Evolutionary conservation across 1,140 invertebrate species (phyloP), one percentile per base, ranked within the genome.

Genomic region (Drosophila kikkawai): DNA sequence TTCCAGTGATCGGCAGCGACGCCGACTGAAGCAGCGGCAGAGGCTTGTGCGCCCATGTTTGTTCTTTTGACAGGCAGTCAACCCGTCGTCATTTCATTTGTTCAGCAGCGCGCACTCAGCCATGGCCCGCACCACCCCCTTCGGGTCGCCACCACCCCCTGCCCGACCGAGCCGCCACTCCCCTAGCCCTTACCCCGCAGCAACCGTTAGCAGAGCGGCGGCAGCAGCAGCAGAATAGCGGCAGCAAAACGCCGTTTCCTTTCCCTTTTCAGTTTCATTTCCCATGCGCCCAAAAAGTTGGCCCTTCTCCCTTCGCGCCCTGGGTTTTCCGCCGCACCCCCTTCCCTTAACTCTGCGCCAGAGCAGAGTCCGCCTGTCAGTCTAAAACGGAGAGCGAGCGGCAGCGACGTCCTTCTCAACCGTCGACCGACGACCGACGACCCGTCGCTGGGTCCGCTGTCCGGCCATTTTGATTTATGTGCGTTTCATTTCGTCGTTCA

Each of bases 381-480:
- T 88, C 88, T 77, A 82, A 79, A 57, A 88, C 71, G 55, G 79
- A 61, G 56, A 58, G 60, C 39, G 66, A 45, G 66, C 53, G 73
- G 37, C 50, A 29, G 60, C 37, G 57, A n/a, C 61, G 47, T 63
- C 53, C 60, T 44, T 75, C 47, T 65, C 44, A 53, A 42, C 58
- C 65, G 59, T 55, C 42, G 57, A 59, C 63, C 83, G 84, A 77
- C 83, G 77, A 59, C 63, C 84, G 83, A 80, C 84, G 79, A 75
- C 68, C 45, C 78, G 50, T 78, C 70, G 70, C 70, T 73, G 67
- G 75, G 75, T 75, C 77, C 82, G 87, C 91, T 88, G 91, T 91
- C 91, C 91, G 82, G 85, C 91, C 91, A 92, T 92, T 92, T 92
- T 92, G 91, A 92, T 92, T 92, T 92, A 92, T 92, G 88, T 91